phyloP scores from a whole-genome alignment of 1,140 invertebrate species.

The Trichoplusia ni region DNA sequence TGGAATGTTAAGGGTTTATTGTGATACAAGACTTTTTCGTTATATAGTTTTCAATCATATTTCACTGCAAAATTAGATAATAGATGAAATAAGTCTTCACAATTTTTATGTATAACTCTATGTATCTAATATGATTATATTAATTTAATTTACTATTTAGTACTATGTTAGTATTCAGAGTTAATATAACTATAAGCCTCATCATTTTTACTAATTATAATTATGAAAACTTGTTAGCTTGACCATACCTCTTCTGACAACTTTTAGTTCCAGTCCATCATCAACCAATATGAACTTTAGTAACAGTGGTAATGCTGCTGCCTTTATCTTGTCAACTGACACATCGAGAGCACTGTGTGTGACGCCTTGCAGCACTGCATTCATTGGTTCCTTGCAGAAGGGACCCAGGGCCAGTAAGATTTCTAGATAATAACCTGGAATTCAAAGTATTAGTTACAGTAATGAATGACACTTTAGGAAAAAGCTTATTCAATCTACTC shows the following conservation, averaged over 20 bases:
- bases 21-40: too few species aligned
- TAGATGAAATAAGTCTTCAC: too few species aligned
- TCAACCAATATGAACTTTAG: constrained; percentile 93
- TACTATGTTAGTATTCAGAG: too few species aligned
- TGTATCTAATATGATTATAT: too few species aligned
- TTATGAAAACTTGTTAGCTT: not conserved
- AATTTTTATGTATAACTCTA: too few species aligned
- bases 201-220: too few species aligned
- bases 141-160: too few species aligned
- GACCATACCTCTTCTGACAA: constrained; percentile 89
- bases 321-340: constrained; percentile 93
- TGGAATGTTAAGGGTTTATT: too few species aligned
- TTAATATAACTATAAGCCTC: too few species aligned
- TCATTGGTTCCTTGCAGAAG: constrained; percentile 95
- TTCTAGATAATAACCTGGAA: constrained; percentile 94
- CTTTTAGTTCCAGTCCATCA: constrained; percentile 93
- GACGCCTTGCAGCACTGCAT: constrained; percentile 92
- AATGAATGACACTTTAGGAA: not conserved
- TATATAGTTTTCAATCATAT: too few species aligned
- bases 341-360: constrained; percentile 93
- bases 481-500: not conserved
- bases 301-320: constrained; percentile 89
- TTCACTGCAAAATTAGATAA: too few species aligned
- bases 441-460: not conserved
- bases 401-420: constrained; percentile 93